These are phyloP conservation scores for Apotomis turbidana DNA, from an alignment of 2,888 invertebrate genomes.

Conservation along the genomic window DNA sequence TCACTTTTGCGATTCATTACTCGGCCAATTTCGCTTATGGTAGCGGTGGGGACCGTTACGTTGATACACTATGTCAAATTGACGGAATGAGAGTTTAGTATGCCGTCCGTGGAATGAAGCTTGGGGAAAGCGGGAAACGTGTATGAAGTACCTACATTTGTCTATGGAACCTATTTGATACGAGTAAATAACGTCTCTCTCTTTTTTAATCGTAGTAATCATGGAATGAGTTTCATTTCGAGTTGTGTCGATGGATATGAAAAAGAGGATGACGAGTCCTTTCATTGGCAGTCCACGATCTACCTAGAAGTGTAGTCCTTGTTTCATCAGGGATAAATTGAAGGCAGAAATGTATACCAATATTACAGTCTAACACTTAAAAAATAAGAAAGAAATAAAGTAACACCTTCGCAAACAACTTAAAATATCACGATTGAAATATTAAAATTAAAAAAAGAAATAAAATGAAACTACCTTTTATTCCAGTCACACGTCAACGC, in stretches of 20 bases:
- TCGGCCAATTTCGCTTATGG: slow-evolving; percentile 43
- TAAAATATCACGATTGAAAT: slow-evolving; percentile 14
- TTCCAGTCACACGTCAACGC: slow-evolving; percentile 49
- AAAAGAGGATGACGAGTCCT: no score
- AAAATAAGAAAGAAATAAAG: no score
- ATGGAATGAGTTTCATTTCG: no score
- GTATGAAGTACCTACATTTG: slow-evolving; percentile 19
- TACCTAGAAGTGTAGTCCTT: no score
- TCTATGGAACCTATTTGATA: neutral
- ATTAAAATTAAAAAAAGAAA: slow-evolving; percentile 20
- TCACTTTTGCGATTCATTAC: slow-evolving; percentile 51
- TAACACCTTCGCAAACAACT: no score
- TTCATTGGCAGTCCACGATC: no score
- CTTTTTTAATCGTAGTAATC: no score
- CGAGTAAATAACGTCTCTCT: no score
- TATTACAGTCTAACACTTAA: no score
- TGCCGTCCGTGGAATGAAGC: slow-evolving; percentile 1
- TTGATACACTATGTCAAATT: slow-evolving; percentile 40
- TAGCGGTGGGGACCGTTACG: slow-evolving; percentile 32
- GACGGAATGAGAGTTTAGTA: slow-evolving; percentile 29
- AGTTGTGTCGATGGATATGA: no score
- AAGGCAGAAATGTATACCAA: no score
- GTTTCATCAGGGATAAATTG: no score
- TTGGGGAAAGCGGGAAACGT: slow-evolving; percentile 13
- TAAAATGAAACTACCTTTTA: slow-evolving; percentile 29